phyloP scores from a whole-genome alignment of 1,140 invertebrate species.

The Bursaphelenchus mucronatus region DNA sequence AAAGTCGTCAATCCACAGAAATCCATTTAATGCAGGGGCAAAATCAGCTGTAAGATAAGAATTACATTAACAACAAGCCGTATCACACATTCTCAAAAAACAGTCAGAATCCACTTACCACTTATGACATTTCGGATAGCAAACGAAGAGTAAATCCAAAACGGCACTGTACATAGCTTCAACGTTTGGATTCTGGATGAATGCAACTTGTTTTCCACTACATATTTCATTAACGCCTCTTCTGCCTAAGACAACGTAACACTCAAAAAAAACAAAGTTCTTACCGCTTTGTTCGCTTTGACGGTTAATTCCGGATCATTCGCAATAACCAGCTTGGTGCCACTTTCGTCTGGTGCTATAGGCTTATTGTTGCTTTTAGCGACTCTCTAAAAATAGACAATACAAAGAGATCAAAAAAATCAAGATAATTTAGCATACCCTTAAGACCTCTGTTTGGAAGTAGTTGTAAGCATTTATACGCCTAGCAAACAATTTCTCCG shows the following conservation, averaged over 20 bases:
- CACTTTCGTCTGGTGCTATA: conserved; percentile 33
- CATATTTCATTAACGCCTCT: conserved; percentile 29
- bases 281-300: conserved; percentile 31
- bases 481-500: conserved; percentile 49
- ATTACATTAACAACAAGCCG: no score
- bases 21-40: conserved; percentile 37
- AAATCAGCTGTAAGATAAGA: conserved; percentile 41
- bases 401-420: neutral
- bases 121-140: conserved; percentile 47
- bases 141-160: conserved; percentile 54
- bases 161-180: conserved; percentile 47
- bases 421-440: conserved; percentile 25
- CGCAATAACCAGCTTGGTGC: conserved; percentile 30
- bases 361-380: conserved; percentile 32
- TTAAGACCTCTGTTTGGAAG: conserved; percentile 34
- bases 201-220: conserved; percentile 36
- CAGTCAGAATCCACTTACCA: conserved; percentile 24
- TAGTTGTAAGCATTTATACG: conserved; percentile 48
- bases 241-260: conserved; percentile 27
- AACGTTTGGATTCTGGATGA: conserved; percentile 47
- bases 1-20: conserved; percentile 45
- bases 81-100: conserved; percentile 1
- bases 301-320: conserved; percentile 30
- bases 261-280: conserved; percentile 20
- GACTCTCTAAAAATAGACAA: conserved; percentile 37